Base-by-base conservation (phyloP, 2,113 vertebrate genomes). In the Ondatra zibethicus region DNA sequence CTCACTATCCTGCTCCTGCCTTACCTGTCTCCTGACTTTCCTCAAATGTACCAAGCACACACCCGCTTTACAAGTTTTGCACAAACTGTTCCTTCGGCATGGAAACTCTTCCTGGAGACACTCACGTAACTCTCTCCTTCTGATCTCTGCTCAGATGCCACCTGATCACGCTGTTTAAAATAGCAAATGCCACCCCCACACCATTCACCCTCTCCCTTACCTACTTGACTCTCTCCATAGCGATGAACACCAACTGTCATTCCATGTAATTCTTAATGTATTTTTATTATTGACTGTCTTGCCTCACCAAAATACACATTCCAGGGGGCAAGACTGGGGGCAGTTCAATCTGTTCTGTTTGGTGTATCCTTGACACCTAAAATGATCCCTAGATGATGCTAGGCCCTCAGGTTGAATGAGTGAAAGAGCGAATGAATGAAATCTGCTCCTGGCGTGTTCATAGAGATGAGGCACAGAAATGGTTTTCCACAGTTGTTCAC, bases 161-260 rank as follows among this genome's bases (percentile, higher is more conserved):
- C 92, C 97, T 96, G 97, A 96, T 96, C 95, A 89, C 66, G 61
- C 68, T 72, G 68, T 89, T 96, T 97, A 94, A 96, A 96, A 96
- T 93, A 96, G 94, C 52, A 96, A 94, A 89, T 86, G n/a, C 78
- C 87, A 96, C 94, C 63, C 82, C 68, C 89, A 94, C 29, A 68
- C 27, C 55, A 63, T 7, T 87, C 33, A 76, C 47, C 36, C 73
- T 95, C 36, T 82, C 86, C 68, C 58, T 89, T 82, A 94, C 85
- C 93, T 88, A 93, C 73, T 85, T 96, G 92, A 92, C 92, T 94
- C 94, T 95, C 50, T 76, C 70, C 80, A 81, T 27, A 80, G 95
- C 75, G 92, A n/a, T 84, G 90, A 97, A 93, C 31, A 92, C 90
- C 84, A 96, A 84, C 73, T 87, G 84, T 92, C 91, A 92, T 27